These are phyloP conservation scores for Hedychridium roseum DNA, from an alignment of 2,888 invertebrate genomes.

Conservation along the genomic window DNA sequence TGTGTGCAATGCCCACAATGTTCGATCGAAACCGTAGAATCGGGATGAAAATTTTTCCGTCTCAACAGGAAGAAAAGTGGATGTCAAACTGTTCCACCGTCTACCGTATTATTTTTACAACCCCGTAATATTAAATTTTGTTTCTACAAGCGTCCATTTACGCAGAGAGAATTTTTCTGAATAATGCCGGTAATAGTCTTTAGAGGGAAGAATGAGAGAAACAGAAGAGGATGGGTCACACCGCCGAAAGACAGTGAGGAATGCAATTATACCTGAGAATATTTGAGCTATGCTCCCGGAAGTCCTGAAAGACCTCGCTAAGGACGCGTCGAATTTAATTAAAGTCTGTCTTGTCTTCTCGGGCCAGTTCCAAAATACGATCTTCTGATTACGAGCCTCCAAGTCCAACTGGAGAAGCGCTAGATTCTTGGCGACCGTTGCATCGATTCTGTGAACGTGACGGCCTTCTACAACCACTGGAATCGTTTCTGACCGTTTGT, in stretches of 20 bases:
- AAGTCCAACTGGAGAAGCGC: conserved; percentile 52
- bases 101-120: too few species aligned
- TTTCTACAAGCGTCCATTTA: too few species aligned
- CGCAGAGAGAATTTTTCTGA: too few species aligned
- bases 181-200: too few species aligned
- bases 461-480: conserved; percentile 72
- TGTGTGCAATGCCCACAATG: conserved; percentile 18
- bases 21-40: conserved; percentile 17
- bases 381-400: conserved; percentile 47
- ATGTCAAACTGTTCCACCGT: too few species aligned
- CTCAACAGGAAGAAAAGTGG: too few species aligned
- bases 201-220: too few species aligned
- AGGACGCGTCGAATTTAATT: conserved; percentile 46
- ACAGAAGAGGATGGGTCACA: too few species aligned
- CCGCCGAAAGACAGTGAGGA: too few species aligned
- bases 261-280: conserved; percentile 45
- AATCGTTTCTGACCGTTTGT: conserved; percentile 48
- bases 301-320: conserved; percentile 41
- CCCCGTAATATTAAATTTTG: too few species aligned
- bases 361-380: conserved; percentile 62
- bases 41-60: conserved; percentile 11
- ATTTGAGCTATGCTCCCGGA: conserved; percentile 41
- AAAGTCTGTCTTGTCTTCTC: conserved; percentile 47
- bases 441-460: conserved; percentile 72
- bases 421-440: conserved; percentile 71